Evolutionary conservation across 1,140 invertebrate species (phyloP).

Genomic region (Drosophila azteca): DNA sequence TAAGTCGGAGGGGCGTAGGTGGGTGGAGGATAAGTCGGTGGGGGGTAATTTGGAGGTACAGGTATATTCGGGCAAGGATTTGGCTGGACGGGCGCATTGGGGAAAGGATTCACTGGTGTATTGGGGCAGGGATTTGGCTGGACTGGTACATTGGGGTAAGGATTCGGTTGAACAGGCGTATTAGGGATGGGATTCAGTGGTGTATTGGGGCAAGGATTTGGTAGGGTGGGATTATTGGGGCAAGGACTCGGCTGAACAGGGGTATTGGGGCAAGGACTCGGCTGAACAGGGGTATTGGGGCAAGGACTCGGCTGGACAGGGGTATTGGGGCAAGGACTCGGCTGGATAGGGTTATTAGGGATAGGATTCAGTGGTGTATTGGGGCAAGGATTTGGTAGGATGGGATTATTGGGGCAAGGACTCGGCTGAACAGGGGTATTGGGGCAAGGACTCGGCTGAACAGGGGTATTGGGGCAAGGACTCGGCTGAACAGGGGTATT

Average conservation of each 20-base stretch:
- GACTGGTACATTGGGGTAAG: conserved; percentile 6
- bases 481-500: not conserved
- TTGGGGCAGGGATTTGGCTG: conserved; percentile 16
- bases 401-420: not conserved
- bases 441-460: conserved; percentile 7
- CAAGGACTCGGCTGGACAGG: conserved; percentile 5
- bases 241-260: too few relatives aligned
- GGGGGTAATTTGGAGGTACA: not conserved
- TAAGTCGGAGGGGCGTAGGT: not conserved
- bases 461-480: not conserved
- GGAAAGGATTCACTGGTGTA: conserved; percentile 1
- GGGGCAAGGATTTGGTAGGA: not conserved
- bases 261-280: not conserved
- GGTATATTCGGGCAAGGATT: too few relatives aligned
- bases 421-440: too few relatives aligned
- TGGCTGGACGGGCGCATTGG: not conserved
- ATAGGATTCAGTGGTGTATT: not conserved
- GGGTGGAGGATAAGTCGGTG: not conserved
- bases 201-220: conserved; percentile 9
- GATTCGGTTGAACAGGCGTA: too few relatives aligned
- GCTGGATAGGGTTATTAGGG: too few relatives aligned
- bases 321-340: too few relatives aligned
- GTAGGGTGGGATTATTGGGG: not conserved
- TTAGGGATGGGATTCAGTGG: not conserved
- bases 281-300: conserved; percentile 8